Conservation (phyloP, 2,113 vertebrate species). For the Daboia siamensis region DNA sequence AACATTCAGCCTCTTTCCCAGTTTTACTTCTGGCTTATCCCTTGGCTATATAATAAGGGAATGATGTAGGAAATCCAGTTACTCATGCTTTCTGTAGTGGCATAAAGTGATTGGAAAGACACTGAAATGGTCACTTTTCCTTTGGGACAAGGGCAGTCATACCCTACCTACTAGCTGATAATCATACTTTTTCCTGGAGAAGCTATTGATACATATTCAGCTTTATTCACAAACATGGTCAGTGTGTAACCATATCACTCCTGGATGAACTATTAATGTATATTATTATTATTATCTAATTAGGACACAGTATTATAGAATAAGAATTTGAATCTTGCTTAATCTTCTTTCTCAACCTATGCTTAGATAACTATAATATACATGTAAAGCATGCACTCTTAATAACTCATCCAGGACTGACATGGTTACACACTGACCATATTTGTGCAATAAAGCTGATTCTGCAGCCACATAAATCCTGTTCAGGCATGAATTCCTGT, state of each 20-base stretch:
- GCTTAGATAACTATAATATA: no score
- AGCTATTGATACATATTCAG: neutral
- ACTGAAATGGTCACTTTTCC: neutral
- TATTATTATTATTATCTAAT: no score
- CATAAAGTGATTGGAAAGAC: neutral
- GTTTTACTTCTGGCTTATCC: neutral
- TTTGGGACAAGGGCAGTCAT: neutral
- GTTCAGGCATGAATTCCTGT: neutral
- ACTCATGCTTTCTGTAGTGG: neutral
- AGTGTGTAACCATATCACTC: neutral
- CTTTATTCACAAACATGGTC: neutral
- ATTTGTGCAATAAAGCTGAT: no score
- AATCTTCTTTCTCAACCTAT: no score
- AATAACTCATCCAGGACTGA: no score
- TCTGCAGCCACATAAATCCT: neutral
- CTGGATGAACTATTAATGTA: neutral
- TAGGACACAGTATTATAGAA: no score
- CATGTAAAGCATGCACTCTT: no score
- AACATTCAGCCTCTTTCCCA: neutral
- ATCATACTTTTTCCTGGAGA: neutral
- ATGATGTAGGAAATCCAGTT: neutral
- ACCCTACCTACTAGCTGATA: neutral
- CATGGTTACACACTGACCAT: no score
- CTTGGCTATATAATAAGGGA: neutral
- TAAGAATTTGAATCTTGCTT: no score